Base-by-base conservation (phyloP, 2,797 vertebrate species). In the Catharus ustulatus region DNA sequence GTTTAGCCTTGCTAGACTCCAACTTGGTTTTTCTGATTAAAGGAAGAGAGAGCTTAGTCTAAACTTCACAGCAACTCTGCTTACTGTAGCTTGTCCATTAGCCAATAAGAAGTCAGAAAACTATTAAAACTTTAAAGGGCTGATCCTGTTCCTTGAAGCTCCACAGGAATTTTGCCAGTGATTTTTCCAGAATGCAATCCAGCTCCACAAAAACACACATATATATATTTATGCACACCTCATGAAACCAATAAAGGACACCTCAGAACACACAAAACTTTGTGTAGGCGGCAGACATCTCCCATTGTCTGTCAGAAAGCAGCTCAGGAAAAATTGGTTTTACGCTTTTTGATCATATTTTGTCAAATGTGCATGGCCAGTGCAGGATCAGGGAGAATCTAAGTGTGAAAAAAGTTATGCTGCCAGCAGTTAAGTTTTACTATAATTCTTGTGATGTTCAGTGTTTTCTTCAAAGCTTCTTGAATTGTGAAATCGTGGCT, bases 71-170 rank as follows among this genome's bases (percentile, higher is more conserved):
- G 92, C 84, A 89, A 42, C 72, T 73, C 93, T 96, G 94, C 87
- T 95, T 92, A 82, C 81, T 93, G 87, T 15, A 77, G 81, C 62
- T 59, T 29, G 42, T 75, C 73, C 80, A 45, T 27, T 5, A 80
- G 87, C 96, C 97, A 97, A 96, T 96, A 61, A 93, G 95, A 45
- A 93, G 24, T 52, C 72, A 91, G 77, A 84, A 94, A 94, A 91
- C 77, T 58, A 58, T 75, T 89, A 88, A 93, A 89, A 90, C 94
- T 89, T 89, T 58, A 76, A 79, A 62, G 32, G 57, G 64, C 73
- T 77, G 74, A 87, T 93, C 54, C 40, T 93, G 66, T 49, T 90
- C 75, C 89, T 88, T 67, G 76, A 75, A 74, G 67, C 48, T 67
- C 62, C 38, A 11, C 9, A 54, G 93, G 86, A 94, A 54, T 94